A percentile compares a stretch with the other conserved stretches of the same genome.
These are phyloP conservation scores for Xanthorhoe spadicearia DNA, from an alignment of 2,888 invertebrate genomes.

Conservation along the genomic window DNA sequence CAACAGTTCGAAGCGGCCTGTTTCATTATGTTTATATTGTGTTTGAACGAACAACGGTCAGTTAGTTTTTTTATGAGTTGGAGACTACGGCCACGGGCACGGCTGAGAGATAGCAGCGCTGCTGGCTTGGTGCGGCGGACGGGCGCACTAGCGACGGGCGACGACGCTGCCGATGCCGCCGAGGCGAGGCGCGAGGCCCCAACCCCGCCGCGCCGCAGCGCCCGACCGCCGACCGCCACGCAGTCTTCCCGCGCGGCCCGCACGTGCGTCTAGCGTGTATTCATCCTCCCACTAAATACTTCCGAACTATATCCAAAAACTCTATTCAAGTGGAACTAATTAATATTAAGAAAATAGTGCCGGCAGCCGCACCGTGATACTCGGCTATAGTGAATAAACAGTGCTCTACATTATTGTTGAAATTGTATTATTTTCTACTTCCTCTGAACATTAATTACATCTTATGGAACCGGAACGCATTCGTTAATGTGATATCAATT, in stretches of 20 bases:
- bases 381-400: constrained; percentile 57
- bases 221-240: constrained; percentile 77
- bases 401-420: constrained; percentile 73
- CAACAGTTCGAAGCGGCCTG: constrained; percentile 11
- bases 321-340: constrained; percentile 61
- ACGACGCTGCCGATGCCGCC: constrained; percentile 31
- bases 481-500: constrained; percentile 70
- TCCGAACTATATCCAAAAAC: constrained; percentile 65
- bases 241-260: constrained; percentile 84
- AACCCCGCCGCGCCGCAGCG: constrained; percentile 71
- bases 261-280: constrained; percentile 80
- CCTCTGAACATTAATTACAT: constrained; percentile 75
- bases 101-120: constrained; percentile 55
- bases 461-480: constrained; percentile 77
- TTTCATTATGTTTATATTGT: constrained; percentile 21
- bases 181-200: constrained; percentile 55
- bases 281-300: constrained; percentile 59
- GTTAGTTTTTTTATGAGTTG: constrained; percentile 27
- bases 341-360: constrained; percentile 53
- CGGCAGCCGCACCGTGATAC: constrained; percentile 50
- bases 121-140: constrained; percentile 58
- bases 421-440: constrained; percentile 77
- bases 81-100: not conserved
- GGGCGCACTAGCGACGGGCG: constrained; percentile 48
- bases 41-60: constrained; percentile 19